Percentiles rank a stretch among this genome's conserved stretches.
These are phyloP conservation scores for Melieria omissa DNA, from an alignment of 2,888 invertebrate genomes.

Conservation along the genomic window DNA sequence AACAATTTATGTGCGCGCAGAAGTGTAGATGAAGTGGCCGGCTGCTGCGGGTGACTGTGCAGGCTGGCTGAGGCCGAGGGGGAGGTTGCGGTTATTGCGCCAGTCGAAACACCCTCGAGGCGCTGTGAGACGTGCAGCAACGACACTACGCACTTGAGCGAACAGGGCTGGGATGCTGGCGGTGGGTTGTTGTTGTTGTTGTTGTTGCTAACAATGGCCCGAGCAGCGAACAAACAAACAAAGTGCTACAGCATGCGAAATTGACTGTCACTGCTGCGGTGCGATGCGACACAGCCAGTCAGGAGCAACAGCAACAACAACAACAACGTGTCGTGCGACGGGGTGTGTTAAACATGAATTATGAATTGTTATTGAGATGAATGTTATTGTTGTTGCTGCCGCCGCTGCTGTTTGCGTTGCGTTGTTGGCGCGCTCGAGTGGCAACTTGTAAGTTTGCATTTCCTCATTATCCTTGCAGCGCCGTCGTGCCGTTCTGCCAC, in stretches of 20 bases:
- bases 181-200: too few species aligned
- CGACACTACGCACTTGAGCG: neutral
- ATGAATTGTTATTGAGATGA: constrained; percentile 65
- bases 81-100: neutral
- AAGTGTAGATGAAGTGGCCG: constrained; percentile 50
- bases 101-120: constrained; percentile 17
- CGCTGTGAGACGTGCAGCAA: neutral
- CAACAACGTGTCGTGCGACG: constrained; percentile 31
- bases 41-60: constrained; percentile 13
- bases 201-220: too few species aligned
- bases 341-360: constrained; percentile 65
- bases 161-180: too few species aligned
- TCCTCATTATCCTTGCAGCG: neutral
- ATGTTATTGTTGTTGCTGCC: constrained; percentile 62
- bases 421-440: neutral
- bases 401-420: constrained; percentile 40
- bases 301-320: constrained; percentile 18
- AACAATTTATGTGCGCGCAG: constrained; percentile 58
- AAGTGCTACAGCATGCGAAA: constrained; percentile 1
- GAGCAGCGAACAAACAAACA: constrained; percentile 6
- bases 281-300: neutral
- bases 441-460: neutral
- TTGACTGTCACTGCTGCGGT: constrained; percentile 6
- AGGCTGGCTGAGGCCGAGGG: too few species aligned
- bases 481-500: neutral